Evolutionary conservation across 2,888 invertebrate species (phyloP).

Genomic region (Noctuana brunneofusca): DNA sequence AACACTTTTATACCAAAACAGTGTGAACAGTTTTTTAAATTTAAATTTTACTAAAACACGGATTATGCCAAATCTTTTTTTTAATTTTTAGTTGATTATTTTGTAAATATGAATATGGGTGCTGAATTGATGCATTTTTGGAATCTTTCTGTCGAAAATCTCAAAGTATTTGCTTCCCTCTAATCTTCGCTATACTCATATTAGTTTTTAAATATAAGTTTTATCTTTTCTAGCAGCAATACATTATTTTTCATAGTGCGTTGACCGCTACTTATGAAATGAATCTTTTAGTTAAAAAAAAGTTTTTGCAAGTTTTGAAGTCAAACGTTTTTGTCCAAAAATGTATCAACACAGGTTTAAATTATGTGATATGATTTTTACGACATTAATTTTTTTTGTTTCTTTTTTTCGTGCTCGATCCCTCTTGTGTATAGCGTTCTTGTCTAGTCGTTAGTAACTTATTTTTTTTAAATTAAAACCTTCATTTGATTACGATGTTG

Average conservation of each 20-base stretch:
- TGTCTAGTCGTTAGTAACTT: conserved; percentile 78
- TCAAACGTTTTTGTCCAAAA: conserved; percentile 34
- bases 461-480: conserved; percentile 57
- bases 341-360: conserved; percentile 43
- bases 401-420: conserved; percentile 54
- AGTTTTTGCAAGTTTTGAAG: not conserved
- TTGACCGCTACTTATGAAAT: not conserved
- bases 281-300: not conserved
- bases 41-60: conserved; percentile 35
- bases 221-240: not conserved
- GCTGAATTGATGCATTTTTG: conserved; percentile 41
- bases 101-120: conserved; percentile 44
- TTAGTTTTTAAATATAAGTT: too few species aligned
- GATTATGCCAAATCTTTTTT: conserved; percentile 58
- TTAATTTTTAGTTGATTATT: conserved; percentile 42
- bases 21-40: conserved; percentile 62
- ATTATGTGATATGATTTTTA: conserved; percentile 52
- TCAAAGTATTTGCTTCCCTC: not conserved
- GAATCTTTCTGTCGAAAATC: conserved; percentile 12
- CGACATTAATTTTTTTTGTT: conserved; percentile 43
- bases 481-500: conserved; percentile 64
- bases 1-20: conserved; percentile 66
- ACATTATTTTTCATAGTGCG: not conserved
- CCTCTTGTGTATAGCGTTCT: conserved; percentile 59
- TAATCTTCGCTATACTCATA: too few species aligned